A percentile compares a stretch with the other conserved stretches of the same genome.
phyloP scores from a whole-genome alignment of 2,888 invertebrate species.

The Pandemis cinnamomeana region DNA sequence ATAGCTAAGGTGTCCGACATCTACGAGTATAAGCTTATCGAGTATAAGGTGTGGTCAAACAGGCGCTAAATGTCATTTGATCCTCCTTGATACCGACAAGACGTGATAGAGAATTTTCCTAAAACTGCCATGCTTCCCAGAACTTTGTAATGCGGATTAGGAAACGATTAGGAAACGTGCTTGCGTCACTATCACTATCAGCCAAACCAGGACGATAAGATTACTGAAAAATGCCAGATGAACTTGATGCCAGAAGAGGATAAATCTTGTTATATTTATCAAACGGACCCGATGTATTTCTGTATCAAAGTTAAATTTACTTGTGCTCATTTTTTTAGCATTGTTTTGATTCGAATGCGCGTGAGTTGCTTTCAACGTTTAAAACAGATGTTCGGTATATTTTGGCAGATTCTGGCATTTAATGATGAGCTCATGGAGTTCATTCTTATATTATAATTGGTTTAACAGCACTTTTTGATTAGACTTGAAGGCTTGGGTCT shows the following conservation, averaged over 20 bases:
- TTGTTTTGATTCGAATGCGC: not conserved
- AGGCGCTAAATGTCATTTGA: too few relatives aligned
- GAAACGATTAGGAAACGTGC: slow-evolving; percentile 23
- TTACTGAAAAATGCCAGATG: slow-evolving; percentile 16
- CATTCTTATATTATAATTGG: not conserved
- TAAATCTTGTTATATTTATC: not conserved
- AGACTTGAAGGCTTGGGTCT: not conserved
- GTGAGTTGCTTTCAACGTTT: not conserved
- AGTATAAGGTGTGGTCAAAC: too few relatives aligned
- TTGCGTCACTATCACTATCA: slow-evolving; percentile 17
- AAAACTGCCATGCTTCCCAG: not conserved
- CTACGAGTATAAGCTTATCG: too few relatives aligned
- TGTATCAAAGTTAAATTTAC: slow-evolving; percentile 3
- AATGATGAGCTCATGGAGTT: not conserved
- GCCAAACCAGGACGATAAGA: slow-evolving; percentile 23
- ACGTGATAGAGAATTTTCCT: not conserved
- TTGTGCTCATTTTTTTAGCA: not conserved
- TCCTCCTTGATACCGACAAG: too few relatives aligned
- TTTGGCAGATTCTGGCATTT: not conserved
- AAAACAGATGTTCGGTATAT: not conserved
- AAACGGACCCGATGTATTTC: not conserved
- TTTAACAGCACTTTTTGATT: not conserved
- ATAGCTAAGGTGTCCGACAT: too few relatives aligned
- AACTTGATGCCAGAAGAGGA: not conserved
- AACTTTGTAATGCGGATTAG: slow-evolving; percentile 17